phyloP scores from a whole-genome alignment of 2,888 invertebrate species.

The Xestoiulus laeticollis region DNA sequence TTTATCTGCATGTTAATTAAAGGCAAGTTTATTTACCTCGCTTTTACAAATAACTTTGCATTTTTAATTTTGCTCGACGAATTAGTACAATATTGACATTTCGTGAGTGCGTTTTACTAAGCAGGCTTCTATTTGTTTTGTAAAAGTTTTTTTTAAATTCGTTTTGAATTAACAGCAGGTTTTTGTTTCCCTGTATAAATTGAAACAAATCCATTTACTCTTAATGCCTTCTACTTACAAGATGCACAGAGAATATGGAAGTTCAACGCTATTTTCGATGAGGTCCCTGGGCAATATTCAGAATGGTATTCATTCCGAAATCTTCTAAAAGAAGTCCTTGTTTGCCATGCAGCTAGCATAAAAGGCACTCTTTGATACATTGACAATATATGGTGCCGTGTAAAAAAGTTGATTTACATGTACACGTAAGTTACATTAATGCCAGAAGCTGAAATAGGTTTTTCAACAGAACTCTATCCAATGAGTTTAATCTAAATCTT shows the following conservation, averaged over 20 bases:
- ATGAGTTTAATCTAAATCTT: background rate
- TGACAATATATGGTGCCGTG: background rate
- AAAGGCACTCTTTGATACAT: background rate
- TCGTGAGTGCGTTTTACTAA: background rate
- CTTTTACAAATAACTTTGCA: background rate
- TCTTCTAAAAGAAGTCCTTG: background rate
- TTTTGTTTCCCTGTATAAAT: background rate
- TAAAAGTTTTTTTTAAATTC: background rate
- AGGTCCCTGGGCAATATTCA: slow-evolving; percentile 13
- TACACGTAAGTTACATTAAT: slow-evolving; percentile 37
- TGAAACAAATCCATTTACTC: slow-evolving; percentile 33
- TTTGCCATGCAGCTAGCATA: background rate
- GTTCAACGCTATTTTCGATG: background rate
- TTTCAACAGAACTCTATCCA: slow-evolving; percentile 3
- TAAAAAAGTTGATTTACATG: slow-evolving; percentile 17
- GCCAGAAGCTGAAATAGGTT: background rate
- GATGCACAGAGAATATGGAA: background rate
- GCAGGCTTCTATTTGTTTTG: background rate
- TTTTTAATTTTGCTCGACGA: background rate
- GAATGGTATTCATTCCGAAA: background rate
- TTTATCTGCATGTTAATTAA: background rate
- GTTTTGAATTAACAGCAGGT: background rate
- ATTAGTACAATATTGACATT: background rate
- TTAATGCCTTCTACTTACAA: background rate
- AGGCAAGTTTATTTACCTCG: background rate